Conservation (phyloP, 2,888 invertebrate genomes). For the Barypeithes pellucidus region DNA sequence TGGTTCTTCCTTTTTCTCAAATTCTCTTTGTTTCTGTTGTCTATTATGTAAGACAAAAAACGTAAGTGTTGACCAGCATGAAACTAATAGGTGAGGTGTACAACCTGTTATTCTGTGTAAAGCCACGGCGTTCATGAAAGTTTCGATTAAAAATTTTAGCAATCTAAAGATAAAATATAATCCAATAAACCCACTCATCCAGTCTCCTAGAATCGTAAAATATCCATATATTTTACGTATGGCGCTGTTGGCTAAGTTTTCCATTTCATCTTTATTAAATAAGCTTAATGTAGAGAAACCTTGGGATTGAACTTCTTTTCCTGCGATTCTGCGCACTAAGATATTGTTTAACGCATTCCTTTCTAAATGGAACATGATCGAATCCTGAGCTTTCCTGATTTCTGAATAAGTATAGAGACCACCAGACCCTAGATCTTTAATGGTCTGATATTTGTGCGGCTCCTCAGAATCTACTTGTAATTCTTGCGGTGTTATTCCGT, state of each 20-base stretch:
- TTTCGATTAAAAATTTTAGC: constrained; percentile 10
- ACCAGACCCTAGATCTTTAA: constrained; percentile 14
- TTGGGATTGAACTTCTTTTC: background rate
- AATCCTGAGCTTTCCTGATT: constrained; percentile 8
- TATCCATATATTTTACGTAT: background rate
- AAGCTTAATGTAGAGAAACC: no score
- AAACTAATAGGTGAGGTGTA: background rate
- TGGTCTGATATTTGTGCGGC: background rate
- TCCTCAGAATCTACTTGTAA: constrained; percentile 2
- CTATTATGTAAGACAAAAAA: constrained; percentile 9
- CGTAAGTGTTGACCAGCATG: constrained; percentile 12
- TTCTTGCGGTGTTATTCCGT: constrained; percentile 12
- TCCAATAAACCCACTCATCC: background rate
- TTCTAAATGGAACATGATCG: background rate
- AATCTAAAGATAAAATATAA: background rate
- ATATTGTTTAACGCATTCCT: constrained; percentile 17
- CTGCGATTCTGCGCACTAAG: background rate
- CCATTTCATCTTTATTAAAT: no score
- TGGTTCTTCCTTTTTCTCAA: no score
- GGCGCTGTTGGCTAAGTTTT: background rate
- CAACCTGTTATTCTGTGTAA: background rate
- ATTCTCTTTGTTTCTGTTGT: background rate
- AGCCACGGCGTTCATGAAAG: no score
- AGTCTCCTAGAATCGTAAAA: background rate
- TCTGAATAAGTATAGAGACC: constrained; percentile 17